A percentile compares a stretch with the other conserved stretches of the same genome.
phyloP scores from a whole-genome alignment of 2,797 vertebrate species.

The Pipistrellus nathusii region DNA sequence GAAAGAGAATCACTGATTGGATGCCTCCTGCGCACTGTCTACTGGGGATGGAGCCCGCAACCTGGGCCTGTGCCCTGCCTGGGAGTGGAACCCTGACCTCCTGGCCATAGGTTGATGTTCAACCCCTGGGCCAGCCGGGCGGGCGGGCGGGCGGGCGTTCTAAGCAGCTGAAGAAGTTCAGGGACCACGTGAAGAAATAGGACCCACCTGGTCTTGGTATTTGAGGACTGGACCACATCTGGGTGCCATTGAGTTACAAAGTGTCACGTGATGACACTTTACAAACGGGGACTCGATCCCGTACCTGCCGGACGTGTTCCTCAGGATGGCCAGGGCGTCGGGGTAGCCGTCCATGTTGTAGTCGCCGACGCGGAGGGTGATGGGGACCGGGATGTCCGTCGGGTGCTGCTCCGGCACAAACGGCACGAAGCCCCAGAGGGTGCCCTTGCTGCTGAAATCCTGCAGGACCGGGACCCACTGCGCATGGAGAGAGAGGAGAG shows the following conservation, averaged over 20 bases:
- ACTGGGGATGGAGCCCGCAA: no score
- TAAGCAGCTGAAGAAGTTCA: background rate
- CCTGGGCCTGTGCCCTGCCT: no score
- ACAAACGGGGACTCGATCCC: background rate
- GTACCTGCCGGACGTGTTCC: constrained; percentile 94
- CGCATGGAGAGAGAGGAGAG: background rate
- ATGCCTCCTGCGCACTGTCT: no score
- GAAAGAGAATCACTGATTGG: no score
- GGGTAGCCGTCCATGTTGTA: constrained; percentile 99
- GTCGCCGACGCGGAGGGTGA: constrained; percentile 95
- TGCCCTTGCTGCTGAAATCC: constrained; percentile 92
- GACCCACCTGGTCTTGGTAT: background rate
- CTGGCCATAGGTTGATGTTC: no score
- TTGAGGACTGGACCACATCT: background rate
- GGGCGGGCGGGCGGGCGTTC: background rate
- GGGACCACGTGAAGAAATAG: background rate
- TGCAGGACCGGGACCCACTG: constrained; percentile 94
- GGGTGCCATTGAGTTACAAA: background rate
- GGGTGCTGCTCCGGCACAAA: constrained; percentile 72
- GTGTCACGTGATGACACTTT: background rate
- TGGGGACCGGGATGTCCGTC: constrained; percentile 86
- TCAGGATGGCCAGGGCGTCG: constrained; percentile 95
- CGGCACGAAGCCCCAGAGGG: constrained; percentile 93
- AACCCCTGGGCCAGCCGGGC: no score
- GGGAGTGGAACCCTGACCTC: no score